Conservation (phyloP, 2,113 vertebrate species). For the Bucco capensis region DNA sequence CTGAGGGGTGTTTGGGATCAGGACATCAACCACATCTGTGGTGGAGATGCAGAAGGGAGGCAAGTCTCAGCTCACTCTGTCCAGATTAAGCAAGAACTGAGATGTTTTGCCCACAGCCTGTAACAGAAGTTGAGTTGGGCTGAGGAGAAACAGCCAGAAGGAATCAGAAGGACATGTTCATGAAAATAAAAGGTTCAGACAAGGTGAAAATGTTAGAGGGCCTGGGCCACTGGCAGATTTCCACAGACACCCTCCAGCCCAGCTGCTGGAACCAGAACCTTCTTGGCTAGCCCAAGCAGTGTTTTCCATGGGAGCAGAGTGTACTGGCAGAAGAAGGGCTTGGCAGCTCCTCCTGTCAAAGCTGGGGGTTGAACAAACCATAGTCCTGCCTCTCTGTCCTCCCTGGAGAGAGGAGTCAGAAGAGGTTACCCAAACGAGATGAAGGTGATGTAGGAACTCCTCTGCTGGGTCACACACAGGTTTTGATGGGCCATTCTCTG, state of each 20-base stretch:
- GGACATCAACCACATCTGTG: not conserved
- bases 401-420: not conserved
- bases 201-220: not conserved
- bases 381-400: not conserved
- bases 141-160: not conserved
- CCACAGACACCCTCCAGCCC: slow-evolving; percentile 4
- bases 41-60: not conserved
- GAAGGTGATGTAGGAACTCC: not conserved
- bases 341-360: not conserved
- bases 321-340: slow-evolving; percentile 8
- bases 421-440: not conserved
- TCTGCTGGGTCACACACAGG: not conserved
- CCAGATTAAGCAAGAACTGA: not conserved
- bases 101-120: slow-evolving; percentile 22
- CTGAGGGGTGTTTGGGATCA: not conserved
- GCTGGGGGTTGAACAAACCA: not conserved
- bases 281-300: not conserved
- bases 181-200: slow-evolving; percentile 50
- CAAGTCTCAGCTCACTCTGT: not conserved
- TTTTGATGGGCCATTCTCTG: not conserved
- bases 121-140: slow-evolving; percentile 42
- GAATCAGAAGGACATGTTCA: slow-evolving; percentile 23
- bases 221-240: not conserved
- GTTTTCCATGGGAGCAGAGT: slow-evolving; percentile 52
- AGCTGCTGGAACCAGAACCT: slow-evolving; percentile 42